Evolutionary conservation across 2,888 invertebrate genomes (phyloP), one percentile per base, ranked within the genome.

Genomic region (Drosophila paracracens): DNA sequence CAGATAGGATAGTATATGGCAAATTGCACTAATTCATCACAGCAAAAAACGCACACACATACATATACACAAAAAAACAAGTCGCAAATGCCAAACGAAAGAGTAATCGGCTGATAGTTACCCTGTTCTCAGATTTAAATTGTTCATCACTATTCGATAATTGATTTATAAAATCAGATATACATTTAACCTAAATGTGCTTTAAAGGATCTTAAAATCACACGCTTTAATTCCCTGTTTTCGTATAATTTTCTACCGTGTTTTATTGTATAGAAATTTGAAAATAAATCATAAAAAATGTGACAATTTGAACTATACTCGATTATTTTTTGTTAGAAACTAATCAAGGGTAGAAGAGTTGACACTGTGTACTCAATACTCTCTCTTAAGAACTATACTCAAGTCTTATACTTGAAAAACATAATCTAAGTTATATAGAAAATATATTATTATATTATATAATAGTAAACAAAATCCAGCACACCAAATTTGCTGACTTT

Each of bases 1-100:
- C 59, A 70, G 70, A 62, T 43, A 64, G 66, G 48, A 61, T 52
- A 67, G 52, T 74, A 70, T 83, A 88, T 71, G 79, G 85, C 75
- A 81, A 87, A 85, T 86, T 77, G 82, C 70, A 76, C 65, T 76
- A 89, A 89, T 86, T 85, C 81, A 86, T 88, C 87, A 85, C 79
- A 65, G 63, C 53, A 40, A 40, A 46, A 70, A 46, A 21, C 21
- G 48, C 64, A 18, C 18, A 21, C 16, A 31, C 36, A 40, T 50
- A 60, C 16, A 50, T 18, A 64, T 27, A 35, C 43, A 7, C 48
- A 35, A 33, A 36, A 46, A 59, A 58, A 27, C 52, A 35, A 63
- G 29, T 52, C 51, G 27, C 21, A 29, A 7, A 10, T 13, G 21
- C 1, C 2, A 4, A 1, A 8, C 16, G 18, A 4, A 13, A 5